Base-by-base conservation (phyloP, 2,113 vertebrate species). In the Myotis davidii region DNA sequence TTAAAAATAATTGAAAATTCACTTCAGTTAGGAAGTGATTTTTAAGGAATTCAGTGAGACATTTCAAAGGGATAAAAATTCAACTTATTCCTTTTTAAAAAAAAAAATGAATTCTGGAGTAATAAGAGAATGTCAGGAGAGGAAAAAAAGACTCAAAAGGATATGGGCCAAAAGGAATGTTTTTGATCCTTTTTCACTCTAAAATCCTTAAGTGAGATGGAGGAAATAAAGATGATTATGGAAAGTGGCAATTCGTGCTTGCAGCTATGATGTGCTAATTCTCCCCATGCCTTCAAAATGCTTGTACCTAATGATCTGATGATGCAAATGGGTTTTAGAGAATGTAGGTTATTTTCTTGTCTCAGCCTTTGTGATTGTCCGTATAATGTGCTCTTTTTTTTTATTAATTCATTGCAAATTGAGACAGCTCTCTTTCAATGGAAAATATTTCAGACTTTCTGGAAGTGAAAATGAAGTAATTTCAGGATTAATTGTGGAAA, bases 1-100 rank as follows among this genome's bases (percentile, higher is more conserved):
- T 94, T 88, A 17, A 78, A 93, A 96, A 73, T 89, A 95, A 87
- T 72, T 92, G 48, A 81, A 97, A 95, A 96, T 90, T 84, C 34
- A 89, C 78, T 95, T 94, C 12, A 77, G 29, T 90, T 42, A 73
- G 74, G 67, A 96, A 88, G 25, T 82, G 52, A 88, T 92, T 78
- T 96, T 84, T 85, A 88, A 95, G 48, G 25, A 5, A 50, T 91
- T 50, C 45, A 94, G 2, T 88, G 50, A 94, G 70, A 92, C 32
- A 79, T 86, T 88, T 95, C 83, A 96, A 93, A 89, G 78, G 65
- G 18, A 72, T 83, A 88, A 95, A 96, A 90, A 70, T 85, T 90
- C 48, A 82, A 61, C 34, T 42, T 85, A 65, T n/a, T 89, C 18
- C 76, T 87, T 93, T 92, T 91, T 72, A 64, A 39, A 74, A 74